Evolutionary conservation across 2,797 vertebrate genomes (phyloP).

Genomic region (Lagorchestes hirsutus): DNA sequence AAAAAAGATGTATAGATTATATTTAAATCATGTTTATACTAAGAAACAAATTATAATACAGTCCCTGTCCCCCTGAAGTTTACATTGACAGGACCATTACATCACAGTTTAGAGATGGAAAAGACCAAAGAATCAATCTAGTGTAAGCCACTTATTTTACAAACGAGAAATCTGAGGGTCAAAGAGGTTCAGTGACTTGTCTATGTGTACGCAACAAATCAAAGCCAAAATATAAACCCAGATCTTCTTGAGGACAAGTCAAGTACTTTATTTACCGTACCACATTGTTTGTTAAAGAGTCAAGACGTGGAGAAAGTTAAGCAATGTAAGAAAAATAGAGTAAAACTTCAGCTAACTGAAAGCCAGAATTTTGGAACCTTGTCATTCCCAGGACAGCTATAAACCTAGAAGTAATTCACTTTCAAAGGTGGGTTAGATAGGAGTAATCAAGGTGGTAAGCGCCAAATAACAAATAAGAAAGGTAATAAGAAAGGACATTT

Average conservation of each 20-base stretch:
- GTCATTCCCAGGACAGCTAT: neutral
- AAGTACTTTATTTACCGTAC: neutral
- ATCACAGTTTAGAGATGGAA: too few species aligned
- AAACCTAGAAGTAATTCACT: neutral
- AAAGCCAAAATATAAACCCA: neutral
- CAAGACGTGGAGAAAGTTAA: conserved; percentile 27
- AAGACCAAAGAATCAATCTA: neutral
- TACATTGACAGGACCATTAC: neutral
- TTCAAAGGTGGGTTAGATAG: too few species aligned
- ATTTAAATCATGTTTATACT: neutral
- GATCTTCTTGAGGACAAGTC: neutral
- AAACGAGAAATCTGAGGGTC: neutral
- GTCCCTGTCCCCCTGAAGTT: too few species aligned
- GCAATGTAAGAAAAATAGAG: neutral
- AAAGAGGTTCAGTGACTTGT: neutral
- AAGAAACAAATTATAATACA: too few species aligned
- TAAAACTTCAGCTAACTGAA: neutral
- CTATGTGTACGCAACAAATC: neutral
- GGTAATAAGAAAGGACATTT: too few species aligned
- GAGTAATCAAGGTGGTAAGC: neutral
- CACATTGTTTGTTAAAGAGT: neutral
- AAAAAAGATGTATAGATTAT: neutral
- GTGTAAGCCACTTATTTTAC: neutral
- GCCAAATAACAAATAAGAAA: neutral
- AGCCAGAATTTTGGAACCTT: conserved; percentile 22